Base-by-base conservation (phyloP, 2,797 vertebrate genomes). In the Rhincodon typus region DNA sequence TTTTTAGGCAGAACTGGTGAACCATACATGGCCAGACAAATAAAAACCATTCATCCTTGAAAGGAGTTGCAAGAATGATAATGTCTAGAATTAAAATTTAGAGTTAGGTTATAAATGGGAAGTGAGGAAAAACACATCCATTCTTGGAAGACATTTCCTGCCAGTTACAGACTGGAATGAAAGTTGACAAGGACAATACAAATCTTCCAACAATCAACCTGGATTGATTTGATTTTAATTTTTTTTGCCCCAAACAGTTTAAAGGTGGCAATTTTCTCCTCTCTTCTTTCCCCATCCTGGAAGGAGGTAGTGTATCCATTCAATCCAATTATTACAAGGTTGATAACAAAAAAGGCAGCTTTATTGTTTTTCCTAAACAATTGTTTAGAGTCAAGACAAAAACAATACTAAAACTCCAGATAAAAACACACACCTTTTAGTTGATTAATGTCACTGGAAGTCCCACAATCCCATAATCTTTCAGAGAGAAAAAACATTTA, bases 311-410 rank as follows among this genome's bases (percentile, higher is more conserved):
- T 46, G 25, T 6, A 23, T 27, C 67, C 12, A 88, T 17, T 46
- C 27, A 46, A 87, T 88, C 50, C 10, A 90, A 90, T 34, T 90
- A 84, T 84, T 84, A 84, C 30, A 88, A 62, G 30, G 53, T n/a
- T 30, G 57, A 15, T 53, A 57, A 90, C 62, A 27, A 94, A 90
- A 15, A 25, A 46, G 66, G 25, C 72, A 77, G 72, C 67, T 23
- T 46, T 30, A 4, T n/a, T 94, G 91, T 0, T 69, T 46, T 70
- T 74, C 13, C 19, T 53, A 74, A 42, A 94, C 69, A 94, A 72
- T 25, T 25, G n/a, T 72, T 94, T 72, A 74, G 69, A 95, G 23
- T 95, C 42, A 77, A 77, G 69, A 50, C 94, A 95, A 95, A 50
- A 70, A 94, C 19, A 30, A 69, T 94, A 3, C 70, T 38, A 77